phyloP scores from a whole-genome alignment of 2,888 invertebrate genomes.

The Prenolepis imparis region DNA sequence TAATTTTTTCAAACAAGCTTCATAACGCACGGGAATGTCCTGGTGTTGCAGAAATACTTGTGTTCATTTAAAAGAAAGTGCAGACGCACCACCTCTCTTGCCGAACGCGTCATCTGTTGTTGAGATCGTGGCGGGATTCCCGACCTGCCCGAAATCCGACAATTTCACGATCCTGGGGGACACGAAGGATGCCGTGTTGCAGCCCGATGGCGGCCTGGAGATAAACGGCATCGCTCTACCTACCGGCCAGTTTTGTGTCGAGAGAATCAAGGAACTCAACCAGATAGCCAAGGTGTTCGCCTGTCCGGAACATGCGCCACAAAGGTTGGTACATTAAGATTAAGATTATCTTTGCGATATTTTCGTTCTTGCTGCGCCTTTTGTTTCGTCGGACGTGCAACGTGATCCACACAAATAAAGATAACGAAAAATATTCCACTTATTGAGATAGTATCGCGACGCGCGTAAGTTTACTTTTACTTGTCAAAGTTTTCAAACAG shows the following conservation, averaged over 20 bases:
- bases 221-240: constrained; percentile 86
- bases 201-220: constrained; percentile 87
- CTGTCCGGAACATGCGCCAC: constrained; percentile 88
- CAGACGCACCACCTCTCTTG: constrained; percentile 80
- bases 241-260: constrained; percentile 86
- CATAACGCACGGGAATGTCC: not conserved
- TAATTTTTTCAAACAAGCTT: not conserved
- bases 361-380: not conserved
- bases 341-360: not conserved
- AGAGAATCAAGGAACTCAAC: constrained; percentile 83
- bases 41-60: constrained; percentile 78
- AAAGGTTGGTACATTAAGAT: constrained; percentile 75
- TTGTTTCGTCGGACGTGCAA: not conserved
- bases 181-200: constrained; percentile 87
- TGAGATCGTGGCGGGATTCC: constrained; percentile 87
- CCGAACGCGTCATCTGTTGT: constrained; percentile 81
- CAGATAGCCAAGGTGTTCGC: constrained; percentile 88
- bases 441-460: not conserved
- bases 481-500: not conserved
- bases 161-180: constrained; percentile 89
- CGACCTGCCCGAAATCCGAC: constrained; percentile 86
- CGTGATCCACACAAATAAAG: not conserved
- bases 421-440: not conserved
- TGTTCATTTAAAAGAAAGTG: constrained; percentile 67
- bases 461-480: not conserved